These are phyloP conservation scores for Zoanthus gigantus DNA, from an alignment of 92 coral and sea anemone genomes.

Conservation along the genomic window DNA sequence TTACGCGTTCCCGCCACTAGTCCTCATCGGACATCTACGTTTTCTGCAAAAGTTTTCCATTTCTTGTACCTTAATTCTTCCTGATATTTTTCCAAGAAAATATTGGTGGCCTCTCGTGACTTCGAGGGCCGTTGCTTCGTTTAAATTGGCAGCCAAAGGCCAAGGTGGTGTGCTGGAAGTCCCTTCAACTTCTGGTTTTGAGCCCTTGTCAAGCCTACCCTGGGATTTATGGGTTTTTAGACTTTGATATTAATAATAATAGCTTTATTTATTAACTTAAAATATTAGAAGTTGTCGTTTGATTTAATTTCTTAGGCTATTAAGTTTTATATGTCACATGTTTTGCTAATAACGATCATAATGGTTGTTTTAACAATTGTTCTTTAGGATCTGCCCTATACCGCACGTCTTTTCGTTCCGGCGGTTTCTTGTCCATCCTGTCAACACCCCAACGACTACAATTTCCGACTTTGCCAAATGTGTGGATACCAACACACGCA, in stretches of 20 bases:
- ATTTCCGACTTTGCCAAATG: conserved; percentile 54
- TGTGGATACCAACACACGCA: conserved; percentile 47
- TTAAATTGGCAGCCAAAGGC: too few relatives aligned
- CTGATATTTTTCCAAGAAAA: neutral
- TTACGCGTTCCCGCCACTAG: neutral
- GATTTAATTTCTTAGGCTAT: neutral
- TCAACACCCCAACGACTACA: conserved; percentile 50
- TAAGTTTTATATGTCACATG: too few relatives aligned
- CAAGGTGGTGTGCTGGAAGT: too few relatives aligned
- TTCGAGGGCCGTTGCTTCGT: too few relatives aligned
- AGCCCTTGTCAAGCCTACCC: too few relatives aligned
- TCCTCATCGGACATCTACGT: neutral
- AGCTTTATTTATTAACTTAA: too few relatives aligned
- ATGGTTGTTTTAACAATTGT: neutral
- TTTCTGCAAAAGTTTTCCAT: neutral
- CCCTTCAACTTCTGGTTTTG: too few relatives aligned
- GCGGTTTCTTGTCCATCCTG: conserved; percentile 56
- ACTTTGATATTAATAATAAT: too few relatives aligned
- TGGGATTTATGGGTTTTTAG: too few relatives aligned
- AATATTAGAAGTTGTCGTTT: too few relatives aligned
- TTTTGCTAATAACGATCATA: too few relatives aligned
- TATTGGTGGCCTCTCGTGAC: neutral
- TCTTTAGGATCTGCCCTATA: conserved; percentile 53
- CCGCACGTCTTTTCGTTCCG: conserved; percentile 55
- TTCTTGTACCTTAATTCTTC: neutral